Percentiles rank a stretch among this genome's conserved stretches.
These are phyloP conservation scores for Saimiri boliviensis DNA, from an alignment of 2,113 vertebrate genomes.

Conservation along the genomic window DNA sequence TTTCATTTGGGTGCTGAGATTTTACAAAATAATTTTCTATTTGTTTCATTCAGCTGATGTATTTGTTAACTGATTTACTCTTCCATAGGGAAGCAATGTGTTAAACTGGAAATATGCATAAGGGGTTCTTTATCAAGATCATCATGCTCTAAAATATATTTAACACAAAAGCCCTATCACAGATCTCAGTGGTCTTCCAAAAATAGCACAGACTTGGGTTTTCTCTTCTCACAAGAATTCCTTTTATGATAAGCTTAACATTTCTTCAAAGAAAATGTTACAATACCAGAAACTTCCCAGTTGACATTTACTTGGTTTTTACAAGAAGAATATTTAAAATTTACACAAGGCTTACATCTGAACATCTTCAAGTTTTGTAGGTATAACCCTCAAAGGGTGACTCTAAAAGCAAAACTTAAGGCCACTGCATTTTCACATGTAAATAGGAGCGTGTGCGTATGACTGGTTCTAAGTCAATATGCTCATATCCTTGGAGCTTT, in stretches of 20 bases:
- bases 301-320: conserved; percentile 79
- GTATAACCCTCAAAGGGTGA: conserved; percentile 66
- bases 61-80: conserved; percentile 47
- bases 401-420: conserved; percentile 59
- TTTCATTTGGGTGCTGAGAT: conserved; percentile 46
- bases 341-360: conserved; percentile 76
- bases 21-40: conserved; percentile 55
- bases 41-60: conserved; percentile 32
- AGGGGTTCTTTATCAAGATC: conserved; percentile 43
- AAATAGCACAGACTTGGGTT: conserved; percentile 14
- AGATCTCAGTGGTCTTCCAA: conserved; percentile 39
- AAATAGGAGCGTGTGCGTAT: conserved; percentile 2
- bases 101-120: conserved; percentile 32
- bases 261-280: conserved; percentile 77
- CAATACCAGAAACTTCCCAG: conserved; percentile 68
- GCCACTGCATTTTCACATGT: conserved; percentile 37
- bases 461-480: conserved; percentile 41
- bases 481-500: conserved; percentile 6
- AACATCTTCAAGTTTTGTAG: conserved; percentile 65
- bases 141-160: conserved; percentile 36
- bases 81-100: conserved; percentile 20
- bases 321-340: conserved; percentile 74
- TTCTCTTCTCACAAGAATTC: conserved; percentile 54
- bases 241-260: conserved; percentile 74
- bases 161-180: conserved; percentile 7